phyloP scores from a whole-genome alignment of 2,113 vertebrate species.

The Phrynosoma platyrhinos region DNA sequence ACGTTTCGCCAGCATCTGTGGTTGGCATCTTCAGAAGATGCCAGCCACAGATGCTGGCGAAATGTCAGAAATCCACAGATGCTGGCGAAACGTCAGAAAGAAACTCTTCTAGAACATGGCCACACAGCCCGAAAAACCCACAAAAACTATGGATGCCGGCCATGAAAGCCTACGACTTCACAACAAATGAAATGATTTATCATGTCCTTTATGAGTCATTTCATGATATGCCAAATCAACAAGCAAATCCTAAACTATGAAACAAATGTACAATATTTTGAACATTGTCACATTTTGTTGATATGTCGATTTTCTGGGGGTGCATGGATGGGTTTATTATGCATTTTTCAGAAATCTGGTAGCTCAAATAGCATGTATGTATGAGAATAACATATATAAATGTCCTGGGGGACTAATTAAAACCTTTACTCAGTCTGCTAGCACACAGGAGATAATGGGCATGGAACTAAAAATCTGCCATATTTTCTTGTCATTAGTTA shows the following conservation, averaged over 20 bases:
- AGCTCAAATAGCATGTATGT: background rate
- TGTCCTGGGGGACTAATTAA: background rate
- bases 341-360: background rate
- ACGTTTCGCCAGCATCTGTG: too few species aligned
- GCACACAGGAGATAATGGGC: background rate
- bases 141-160: too few species aligned
- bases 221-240: background rate
- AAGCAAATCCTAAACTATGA: background rate
- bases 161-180: too few species aligned
- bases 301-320: background rate
- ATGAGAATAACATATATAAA: conserved; percentile 11
- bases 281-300: too few species aligned
- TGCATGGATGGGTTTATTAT: too few species aligned
- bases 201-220: background rate
- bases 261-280: background rate
- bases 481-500: too few species aligned
- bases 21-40: too few species aligned
- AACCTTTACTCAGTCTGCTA: background rate
- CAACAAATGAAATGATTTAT: background rate
- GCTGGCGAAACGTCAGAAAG: too few species aligned
- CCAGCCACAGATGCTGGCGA: too few species aligned
- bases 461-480: background rate
- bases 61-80: too few species aligned
- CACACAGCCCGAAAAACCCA: too few species aligned
- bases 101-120: too few species aligned